These are phyloP conservation scores for Ctenoplectra terminalis DNA, from an alignment of 1,140 invertebrate species.

Conservation along the genomic window DNA sequence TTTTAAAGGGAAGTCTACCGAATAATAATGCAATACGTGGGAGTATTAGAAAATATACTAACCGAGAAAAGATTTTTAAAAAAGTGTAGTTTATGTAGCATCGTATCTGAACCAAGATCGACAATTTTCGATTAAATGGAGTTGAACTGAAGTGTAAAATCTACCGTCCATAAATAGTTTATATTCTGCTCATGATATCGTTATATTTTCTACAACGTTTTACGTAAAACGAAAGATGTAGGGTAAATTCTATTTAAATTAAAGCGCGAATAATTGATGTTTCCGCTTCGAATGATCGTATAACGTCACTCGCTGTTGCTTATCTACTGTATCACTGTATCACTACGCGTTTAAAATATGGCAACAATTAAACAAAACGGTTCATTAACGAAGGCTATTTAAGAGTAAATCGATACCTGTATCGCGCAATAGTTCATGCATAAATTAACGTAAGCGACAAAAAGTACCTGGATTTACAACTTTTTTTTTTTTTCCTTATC, in stretches of 20 bases:
- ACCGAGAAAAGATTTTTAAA: too few relatives aligned
- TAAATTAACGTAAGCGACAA: too few relatives aligned
- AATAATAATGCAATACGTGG: neutral
- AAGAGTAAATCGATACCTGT: neutral
- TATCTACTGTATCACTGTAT: neutral
- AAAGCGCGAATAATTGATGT: neutral
- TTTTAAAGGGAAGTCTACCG: neutral
- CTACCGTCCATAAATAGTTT: neutral
- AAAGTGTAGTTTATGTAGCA: neutral
- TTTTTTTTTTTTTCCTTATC: too few relatives aligned
- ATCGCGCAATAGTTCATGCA: neutral
- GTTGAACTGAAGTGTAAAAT: neutral
- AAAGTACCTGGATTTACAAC: neutral
- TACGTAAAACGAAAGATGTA: neutral
- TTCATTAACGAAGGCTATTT: slow-evolving; percentile 1
- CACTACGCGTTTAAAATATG: too few relatives aligned
- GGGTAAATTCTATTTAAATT: neutral
- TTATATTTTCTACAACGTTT: neutral
- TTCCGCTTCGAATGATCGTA: neutral
- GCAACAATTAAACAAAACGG: neutral
- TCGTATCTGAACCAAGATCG: neutral
- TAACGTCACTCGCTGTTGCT: neutral
- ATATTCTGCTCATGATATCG: neutral
- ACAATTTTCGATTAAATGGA: neutral
- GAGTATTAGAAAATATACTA: neutral